Percentiles rank a stretch among this genome's conserved stretches.
Evolutionary conservation across 1,140 invertebrate species (phyloP).

Genomic region (Drosophila azteca): DNA sequence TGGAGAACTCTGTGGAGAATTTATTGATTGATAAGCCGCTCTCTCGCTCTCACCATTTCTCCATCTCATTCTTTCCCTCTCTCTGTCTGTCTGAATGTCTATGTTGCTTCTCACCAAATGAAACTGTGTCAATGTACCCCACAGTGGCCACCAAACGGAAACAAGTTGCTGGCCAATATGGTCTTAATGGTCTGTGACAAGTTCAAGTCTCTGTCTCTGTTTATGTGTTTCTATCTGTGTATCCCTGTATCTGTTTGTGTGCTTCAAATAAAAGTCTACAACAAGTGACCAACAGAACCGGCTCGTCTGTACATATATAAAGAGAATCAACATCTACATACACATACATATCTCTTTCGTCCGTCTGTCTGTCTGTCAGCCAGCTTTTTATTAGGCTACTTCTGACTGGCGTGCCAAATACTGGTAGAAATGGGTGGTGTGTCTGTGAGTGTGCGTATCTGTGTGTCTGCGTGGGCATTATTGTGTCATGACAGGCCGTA

Average conservation of each 20-base stretch:
- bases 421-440: conserved; percentile 40
- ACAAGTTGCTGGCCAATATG: conserved; percentile 75
- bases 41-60: background rate
- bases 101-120: conserved; percentile 4
- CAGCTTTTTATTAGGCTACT: conserved; percentile 76
- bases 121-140: conserved; percentile 75
- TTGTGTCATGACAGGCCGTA: conserved; percentile 37
- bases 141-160: conserved; percentile 59
- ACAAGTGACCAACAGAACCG: conserved; percentile 68
- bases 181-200: conserved; percentile 77
- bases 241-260: conserved; percentile 16
- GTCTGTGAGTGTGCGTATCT: background rate
- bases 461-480: conserved; percentile 47
- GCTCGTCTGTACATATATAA: conserved; percentile 27
- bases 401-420: conserved; percentile 64
- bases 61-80: background rate
- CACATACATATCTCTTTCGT: conserved; percentile 6
- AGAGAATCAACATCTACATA: conserved; percentile 24
- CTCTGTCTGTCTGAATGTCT: background rate
- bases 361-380: conserved; percentile 37
- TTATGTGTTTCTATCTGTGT: conserved; percentile 7
- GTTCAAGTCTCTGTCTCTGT: conserved; percentile 58
- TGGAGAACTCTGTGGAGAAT: conserved; percentile 20
- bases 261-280: conserved; percentile 15
- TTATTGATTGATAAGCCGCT: conserved; percentile 63